Conservation (phyloP, 2,888 invertebrate genomes). For the Frankliniella intonsa region DNA sequence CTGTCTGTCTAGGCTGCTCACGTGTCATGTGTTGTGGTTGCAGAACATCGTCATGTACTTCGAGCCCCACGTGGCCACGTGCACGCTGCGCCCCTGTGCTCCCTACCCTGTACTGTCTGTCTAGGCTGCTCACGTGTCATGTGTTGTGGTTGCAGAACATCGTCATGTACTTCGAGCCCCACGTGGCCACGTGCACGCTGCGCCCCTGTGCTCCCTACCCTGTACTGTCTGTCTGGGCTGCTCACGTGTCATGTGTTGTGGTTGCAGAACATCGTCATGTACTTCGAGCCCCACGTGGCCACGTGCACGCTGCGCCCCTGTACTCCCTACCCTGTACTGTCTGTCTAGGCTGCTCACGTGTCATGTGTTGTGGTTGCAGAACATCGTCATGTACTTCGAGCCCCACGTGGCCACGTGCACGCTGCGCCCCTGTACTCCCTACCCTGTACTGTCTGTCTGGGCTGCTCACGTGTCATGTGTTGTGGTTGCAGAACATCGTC, state of each 20-base stretch:
- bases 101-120: neutral
- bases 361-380: constrained; percentile 50
- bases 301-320: constrained; percentile 88
- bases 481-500: constrained; percentile 65
- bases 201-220: constrained; percentile 59
- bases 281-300: constrained; percentile 81
- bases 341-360: too few relatives aligned
- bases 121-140: neutral
- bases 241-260: neutral
- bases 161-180: constrained; percentile 89
- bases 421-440: constrained; percentile 64
- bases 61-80: constrained; percentile 79
- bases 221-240: neutral
- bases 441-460: neutral
- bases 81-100: constrained; percentile 76
- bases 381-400: constrained; percentile 87
- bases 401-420: constrained; percentile 87
- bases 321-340: neutral
- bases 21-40: neutral
- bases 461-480: neutral
- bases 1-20: neutral
- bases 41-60: constrained; percentile 92
- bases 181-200: constrained; percentile 80
- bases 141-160: constrained; percentile 58
- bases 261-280: constrained; percentile 80